Evolutionary conservation across 2,113 vertebrate species (phyloP), one percentile per base, ranked within the genome.

Genomic region (Campylorhamphus procurvoides): DNA sequence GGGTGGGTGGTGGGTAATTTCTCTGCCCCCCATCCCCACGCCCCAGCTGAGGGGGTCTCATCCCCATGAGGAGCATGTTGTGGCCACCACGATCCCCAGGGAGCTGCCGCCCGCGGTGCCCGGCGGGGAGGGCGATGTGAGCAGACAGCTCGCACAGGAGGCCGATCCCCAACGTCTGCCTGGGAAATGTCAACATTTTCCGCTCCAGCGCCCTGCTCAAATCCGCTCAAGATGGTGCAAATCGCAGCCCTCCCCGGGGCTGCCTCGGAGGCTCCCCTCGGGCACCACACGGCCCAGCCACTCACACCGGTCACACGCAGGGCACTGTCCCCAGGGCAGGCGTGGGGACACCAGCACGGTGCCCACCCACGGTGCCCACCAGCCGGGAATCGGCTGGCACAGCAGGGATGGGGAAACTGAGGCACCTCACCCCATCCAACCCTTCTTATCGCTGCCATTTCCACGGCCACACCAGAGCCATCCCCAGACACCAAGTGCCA

Each of bases 151-250:
- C 2, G 31, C 31, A 28, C 68, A 56, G 90, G 75, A 95, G 87
- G 72, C 76, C 0, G 80, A 91, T 84, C 91, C 96, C 91, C 86
- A 49, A 7, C 68, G 91, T 90, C 96, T 94, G 96, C 93, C 89
- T 44, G 93, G 80, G 86, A 96, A 96, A 94, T 88, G 94, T 89
- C 96, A 96, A 24, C 59, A 11, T 79, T 87, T 95, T 95, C 95
- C 12, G 7, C 95, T 93, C 93, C 93, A 33, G 90, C 37, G 58
- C 92, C 93, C 93, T 1, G 84, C 91, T 89, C 92, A 52, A 10
- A 94, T 77, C 93, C 3, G 55, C 86, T 94, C 94, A 96, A 96
- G 93, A 96, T 88, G 96, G 91, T 96, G 96, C 94, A 79, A 90
- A 80, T 86, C 44, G 6, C 79, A 55, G 84, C 73, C 76, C 33